A percentile compares a stretch with the other conserved stretches of the same genome.
phyloP scores from a whole-genome alignment of 2,888 invertebrate genomes.

The Psococerastis gibbosa region DNA sequence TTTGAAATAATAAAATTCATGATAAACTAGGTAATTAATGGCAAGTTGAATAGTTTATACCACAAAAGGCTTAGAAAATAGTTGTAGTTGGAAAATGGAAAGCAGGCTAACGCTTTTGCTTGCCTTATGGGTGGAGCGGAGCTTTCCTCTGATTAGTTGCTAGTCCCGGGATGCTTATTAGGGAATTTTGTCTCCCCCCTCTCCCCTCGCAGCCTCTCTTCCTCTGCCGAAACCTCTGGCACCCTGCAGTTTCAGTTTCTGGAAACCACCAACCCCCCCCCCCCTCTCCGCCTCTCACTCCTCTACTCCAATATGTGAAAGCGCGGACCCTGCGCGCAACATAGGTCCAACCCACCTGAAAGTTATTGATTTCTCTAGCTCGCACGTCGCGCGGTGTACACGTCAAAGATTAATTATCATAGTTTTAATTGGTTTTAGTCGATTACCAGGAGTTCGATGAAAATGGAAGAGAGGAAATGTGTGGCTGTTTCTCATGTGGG shows the following conservation, averaged over 20 bases:
- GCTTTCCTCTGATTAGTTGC: slow-evolving; percentile 4
- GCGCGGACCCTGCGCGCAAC: background rate
- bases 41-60: slow-evolving; percentile 10
- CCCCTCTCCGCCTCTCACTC: background rate
- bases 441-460: background rate
- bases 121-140: slow-evolving; percentile 11
- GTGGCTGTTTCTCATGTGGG: background rate
- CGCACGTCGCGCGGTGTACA: too few species aligned
- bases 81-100: slow-evolving; percentile 15
- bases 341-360: background rate
- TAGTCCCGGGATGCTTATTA: slow-evolving; percentile 10
- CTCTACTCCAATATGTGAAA: background rate
- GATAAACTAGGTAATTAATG: slow-evolving; percentile 9
- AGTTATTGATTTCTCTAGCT: background rate
- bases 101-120: slow-evolving; percentile 14
- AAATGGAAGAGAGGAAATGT: background rate
- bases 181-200: slow-evolving; percentile 1
- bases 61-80: slow-evolving; percentile 13
- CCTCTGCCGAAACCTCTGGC: background rate
- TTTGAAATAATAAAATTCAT: background rate
- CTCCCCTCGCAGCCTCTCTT: background rate
- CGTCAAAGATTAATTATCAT: background rate
- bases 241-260: background rate
- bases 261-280: background rate
- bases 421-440: background rate